These are phyloP conservation scores for Yponomeuta evonymella DNA, from an alignment of 2,888 invertebrate species.

Conservation along the genomic window DNA sequence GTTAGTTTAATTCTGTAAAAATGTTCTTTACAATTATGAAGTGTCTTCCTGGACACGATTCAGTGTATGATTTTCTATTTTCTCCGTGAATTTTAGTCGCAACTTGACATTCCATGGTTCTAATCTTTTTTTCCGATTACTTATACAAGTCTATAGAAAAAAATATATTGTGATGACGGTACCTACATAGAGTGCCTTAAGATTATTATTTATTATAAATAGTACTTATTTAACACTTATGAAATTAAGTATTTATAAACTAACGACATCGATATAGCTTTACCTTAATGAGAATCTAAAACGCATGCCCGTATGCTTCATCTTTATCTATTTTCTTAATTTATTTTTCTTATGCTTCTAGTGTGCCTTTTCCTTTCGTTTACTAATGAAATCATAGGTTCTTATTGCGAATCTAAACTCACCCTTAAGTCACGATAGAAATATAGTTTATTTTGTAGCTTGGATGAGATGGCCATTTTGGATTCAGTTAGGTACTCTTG, in stretches of 20 bases:
- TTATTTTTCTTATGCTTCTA: conserved; percentile 8
- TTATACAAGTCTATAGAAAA: conserved; percentile 23
- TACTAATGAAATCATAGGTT: background rate
- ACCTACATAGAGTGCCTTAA: conserved; percentile 71
- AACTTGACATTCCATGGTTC: conserved; percentile 66
- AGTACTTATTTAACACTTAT: conserved; percentile 24
- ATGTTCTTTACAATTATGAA: conserved; percentile 30
- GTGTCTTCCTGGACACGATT: conserved; percentile 41
- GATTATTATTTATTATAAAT: conserved; percentile 73
- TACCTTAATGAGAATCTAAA: background rate
- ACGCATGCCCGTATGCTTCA: background rate
- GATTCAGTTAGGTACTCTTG: background rate
- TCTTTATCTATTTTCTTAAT: background rate
- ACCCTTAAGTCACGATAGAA: background rate
- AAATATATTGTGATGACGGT: conserved; percentile 71
- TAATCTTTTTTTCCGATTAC: conserved; percentile 39
- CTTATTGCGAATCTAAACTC: background rate
- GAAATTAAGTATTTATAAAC: conserved; percentile 14
- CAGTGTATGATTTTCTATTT: conserved; percentile 30
- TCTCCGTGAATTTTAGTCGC: conserved; percentile 29
- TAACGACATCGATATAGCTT: conserved; percentile 14
- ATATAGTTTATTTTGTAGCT: background rate
- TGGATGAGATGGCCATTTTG: background rate
- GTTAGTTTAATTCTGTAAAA: conserved; percentile 13
- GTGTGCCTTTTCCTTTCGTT: background rate